Evolutionary conservation across 2,888 invertebrate genomes (phyloP).

Genomic region (Leptothorax acervorum): DNA sequence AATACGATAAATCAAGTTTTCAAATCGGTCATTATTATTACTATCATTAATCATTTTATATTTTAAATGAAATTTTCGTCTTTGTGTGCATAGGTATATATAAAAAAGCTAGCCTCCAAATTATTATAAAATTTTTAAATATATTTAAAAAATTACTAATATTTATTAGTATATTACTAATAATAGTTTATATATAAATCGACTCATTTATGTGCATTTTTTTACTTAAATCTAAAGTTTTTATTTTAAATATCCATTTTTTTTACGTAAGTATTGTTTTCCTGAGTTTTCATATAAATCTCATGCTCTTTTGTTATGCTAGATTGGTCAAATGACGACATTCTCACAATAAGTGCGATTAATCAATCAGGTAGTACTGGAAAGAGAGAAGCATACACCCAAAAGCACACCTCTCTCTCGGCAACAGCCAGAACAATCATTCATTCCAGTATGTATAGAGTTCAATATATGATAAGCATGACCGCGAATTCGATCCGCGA

Average conservation of each 20-base stretch:
- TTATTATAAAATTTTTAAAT: not conserved
- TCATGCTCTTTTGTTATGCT: not conserved
- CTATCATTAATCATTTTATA: conserved; percentile 17
- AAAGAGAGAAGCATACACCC: too few relatives aligned
- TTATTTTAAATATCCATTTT: not conserved
- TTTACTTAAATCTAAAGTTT: not conserved
- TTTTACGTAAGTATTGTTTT: not conserved
- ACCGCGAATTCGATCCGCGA: conserved; percentile 59
- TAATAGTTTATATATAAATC: not conserved
- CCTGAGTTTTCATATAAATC: not conserved
- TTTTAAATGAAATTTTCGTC: not conserved
- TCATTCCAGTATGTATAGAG: too few relatives aligned
- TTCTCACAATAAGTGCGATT: too few relatives aligned
- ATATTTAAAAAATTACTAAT: not conserved
- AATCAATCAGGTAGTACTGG: too few relatives aligned
- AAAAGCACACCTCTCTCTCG: too few relatives aligned
- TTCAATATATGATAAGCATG: not conserved
- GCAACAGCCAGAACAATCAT: too few relatives aligned
- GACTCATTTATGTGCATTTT: not conserved
- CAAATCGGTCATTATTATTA: not conserved
- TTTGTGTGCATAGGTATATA: too few relatives aligned
- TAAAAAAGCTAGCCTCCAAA: not conserved
- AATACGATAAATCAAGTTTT: conserved; percentile 1
- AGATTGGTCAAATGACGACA: too few relatives aligned
- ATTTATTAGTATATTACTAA: not conserved